A percentile compares a stretch with the other conserved stretches of the same genome.
These are phyloP conservation scores for Helicoverpa zea DNA, from an alignment of 1,140 invertebrate species.

Conservation along the genomic window DNA sequence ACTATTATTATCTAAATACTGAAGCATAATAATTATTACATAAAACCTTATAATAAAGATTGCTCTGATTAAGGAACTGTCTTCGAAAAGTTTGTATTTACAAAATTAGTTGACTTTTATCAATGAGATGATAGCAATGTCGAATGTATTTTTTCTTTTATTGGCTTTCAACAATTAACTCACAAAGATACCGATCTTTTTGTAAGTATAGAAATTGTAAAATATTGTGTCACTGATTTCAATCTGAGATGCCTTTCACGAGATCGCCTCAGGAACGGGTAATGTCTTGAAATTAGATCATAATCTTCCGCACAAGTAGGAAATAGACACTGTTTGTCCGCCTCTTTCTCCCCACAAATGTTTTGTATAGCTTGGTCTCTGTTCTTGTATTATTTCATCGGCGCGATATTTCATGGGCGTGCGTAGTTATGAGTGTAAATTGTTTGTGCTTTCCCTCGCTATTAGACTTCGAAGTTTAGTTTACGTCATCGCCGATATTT, in stretches of 20 bases:
- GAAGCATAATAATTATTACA: no score
- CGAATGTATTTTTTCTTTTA: background rate
- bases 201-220: constrained; percentile 29
- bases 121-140: constrained; percentile 5
- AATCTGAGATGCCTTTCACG: constrained; percentile 63
- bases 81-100: background rate
- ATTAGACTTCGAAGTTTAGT: constrained; percentile 21
- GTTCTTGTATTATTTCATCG: constrained; percentile 28
- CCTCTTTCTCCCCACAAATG: constrained; percentile 52
- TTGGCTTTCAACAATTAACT: background rate
- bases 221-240: constrained; percentile 55
- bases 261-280: constrained; percentile 49
- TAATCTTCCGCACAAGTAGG: constrained; percentile 68
- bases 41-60: no score
- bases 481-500: constrained; percentile 11
- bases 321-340: constrained; percentile 55
- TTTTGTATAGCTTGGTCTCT: constrained; percentile 48
- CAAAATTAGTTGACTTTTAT: background rate
- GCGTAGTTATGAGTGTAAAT: constrained; percentile 41
- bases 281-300: constrained; percentile 66
- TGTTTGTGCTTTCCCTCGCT: constrained; percentile 41
- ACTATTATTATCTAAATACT: no score
- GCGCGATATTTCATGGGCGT: constrained; percentile 27
- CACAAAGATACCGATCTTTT: background rate
- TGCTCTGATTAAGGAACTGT: background rate